Evolutionary conservation across 2,888 invertebrate genomes (phyloP), one percentile per base, ranked within the genome.

Genomic region (Parnassius smintheus): DNA sequence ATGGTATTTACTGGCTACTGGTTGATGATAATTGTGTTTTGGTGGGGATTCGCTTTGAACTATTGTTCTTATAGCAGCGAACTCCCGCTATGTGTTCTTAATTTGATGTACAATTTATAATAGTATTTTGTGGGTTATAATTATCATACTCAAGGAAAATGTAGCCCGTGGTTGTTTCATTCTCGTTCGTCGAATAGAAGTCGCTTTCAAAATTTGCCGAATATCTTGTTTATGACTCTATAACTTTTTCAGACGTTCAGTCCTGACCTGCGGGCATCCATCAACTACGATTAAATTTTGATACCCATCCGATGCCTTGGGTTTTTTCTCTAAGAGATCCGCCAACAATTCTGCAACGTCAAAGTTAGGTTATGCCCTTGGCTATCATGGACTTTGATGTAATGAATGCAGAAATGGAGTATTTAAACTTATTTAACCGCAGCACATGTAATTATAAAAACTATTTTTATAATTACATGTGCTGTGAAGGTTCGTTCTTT

Each of bases 251-350:
- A 98, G 91, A 60, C 98, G 94, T 71, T 97, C 97, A 46, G 96
- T 96, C 59, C 97, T 98, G 72, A 99, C 98, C 84, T 96, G 95
- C 51, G 99, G 99, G 62, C 98, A 96, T 70, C 99, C 98, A 82
- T 99, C 99, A 10, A 99, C 97, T 11, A 99, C 97, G 70, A 99
- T 95, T 56, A 99, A 97, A 76, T 96, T 97, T 84, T 99, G 98
- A 61, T 98, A 97, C 55, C 98, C 98, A 88, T 98, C 98, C 4
- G 97, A 97, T 88, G 98, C 98, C 71, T 96, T 96, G 2, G 99
- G 99, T 80, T 96, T 96, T 73, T 96, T 95, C 72, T 95, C 95
- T 70, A 99, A 86, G 72, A 99, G 92, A 86, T 99, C 99, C n/a
- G 94, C 96, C 68, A 99, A 91, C 61, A 99, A 93, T 82, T 98